These are phyloP conservation scores for Drosophila nikananu DNA, from an alignment of 1,140 invertebrate genomes.

Conservation along the genomic window DNA sequence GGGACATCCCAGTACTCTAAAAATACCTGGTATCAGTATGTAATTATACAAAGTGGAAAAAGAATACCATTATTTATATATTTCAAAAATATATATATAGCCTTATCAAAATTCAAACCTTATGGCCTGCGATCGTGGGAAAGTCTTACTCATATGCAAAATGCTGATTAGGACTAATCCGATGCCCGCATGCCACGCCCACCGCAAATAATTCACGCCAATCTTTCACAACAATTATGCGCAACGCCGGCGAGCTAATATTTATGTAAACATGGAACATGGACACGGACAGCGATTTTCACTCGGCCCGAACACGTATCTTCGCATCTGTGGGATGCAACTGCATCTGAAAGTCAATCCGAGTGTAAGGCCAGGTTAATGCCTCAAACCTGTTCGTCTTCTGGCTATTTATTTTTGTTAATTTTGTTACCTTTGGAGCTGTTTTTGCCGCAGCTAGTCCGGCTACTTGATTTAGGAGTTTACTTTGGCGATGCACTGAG, in stretches of 20 bases:
- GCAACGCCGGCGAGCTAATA: slow-evolving; percentile 57
- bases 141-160: slow-evolving; percentile 18
- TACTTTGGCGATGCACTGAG: slow-evolving; percentile 28
- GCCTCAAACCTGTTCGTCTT: slow-evolving; percentile 62
- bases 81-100: not conserved
- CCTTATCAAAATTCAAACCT: slow-evolving; percentile 18
- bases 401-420: slow-evolving; percentile 44
- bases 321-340: slow-evolving; percentile 38
- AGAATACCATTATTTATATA: not conserved
- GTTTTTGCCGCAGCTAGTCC: slow-evolving; percentile 29
- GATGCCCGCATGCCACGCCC: slow-evolving; percentile 46
- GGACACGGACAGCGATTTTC: slow-evolving; percentile 36
- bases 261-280: slow-evolving; percentile 53
- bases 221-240: slow-evolving; percentile 70
- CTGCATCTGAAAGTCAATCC: slow-evolving; percentile 45
- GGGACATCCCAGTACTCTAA: not conserved
- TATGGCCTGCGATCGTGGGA: slow-evolving; percentile 26
- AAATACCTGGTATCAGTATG: too few species aligned
- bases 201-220: slow-evolving; percentile 52
- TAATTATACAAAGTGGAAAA: not conserved
- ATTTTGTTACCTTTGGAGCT: slow-evolving; percentile 53
- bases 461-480: slow-evolving; percentile 57
- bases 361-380: slow-evolving; percentile 38
- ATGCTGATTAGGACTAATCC: slow-evolving; percentile 60
- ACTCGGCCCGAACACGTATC: slow-evolving; percentile 35